Evolutionary conservation across 2,888 invertebrate species (phyloP).

Genomic region (Tenthredo mesomela): DNA sequence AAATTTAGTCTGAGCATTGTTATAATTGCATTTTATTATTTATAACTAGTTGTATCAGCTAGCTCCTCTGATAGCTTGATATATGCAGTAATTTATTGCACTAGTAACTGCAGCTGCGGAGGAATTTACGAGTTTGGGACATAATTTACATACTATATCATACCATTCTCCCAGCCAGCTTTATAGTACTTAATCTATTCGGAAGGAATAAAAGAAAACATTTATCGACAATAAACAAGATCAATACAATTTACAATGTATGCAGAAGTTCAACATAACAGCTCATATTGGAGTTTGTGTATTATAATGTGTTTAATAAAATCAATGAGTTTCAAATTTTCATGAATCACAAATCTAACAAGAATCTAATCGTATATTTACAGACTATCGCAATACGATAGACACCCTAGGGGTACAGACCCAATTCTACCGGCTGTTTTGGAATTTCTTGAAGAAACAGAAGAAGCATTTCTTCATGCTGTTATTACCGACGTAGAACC

Average conservation of each 20-base stretch:
- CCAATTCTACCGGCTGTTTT: constrained; percentile 96
- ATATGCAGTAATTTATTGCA: constrained; percentile 13
- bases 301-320: background rate
- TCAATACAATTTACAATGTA: background rate
- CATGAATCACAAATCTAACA: background rate
- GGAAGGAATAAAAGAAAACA: background rate
- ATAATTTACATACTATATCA: background rate
- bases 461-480: constrained; percentile 93
- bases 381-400: constrained; percentile 78
- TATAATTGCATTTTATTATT: background rate
- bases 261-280: background rate
- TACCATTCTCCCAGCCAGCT: background rate
- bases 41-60: background rate
- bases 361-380: background rate
- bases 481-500: constrained; percentile 94
- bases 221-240: background rate
- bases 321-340: background rate
- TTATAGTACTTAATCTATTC: background rate
- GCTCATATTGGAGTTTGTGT: background rate
- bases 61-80: constrained; percentile 4
- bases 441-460: constrained; percentile 96
- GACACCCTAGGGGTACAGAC: constrained; percentile 87
- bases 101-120: background rate
- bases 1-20: background rate
- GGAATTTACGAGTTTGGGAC: constrained; percentile 34